These are phyloP conservation scores for Clarias pachynema DNA, from an alignment of 2,797 vertebrate species.

Conservation along the genomic window DNA sequence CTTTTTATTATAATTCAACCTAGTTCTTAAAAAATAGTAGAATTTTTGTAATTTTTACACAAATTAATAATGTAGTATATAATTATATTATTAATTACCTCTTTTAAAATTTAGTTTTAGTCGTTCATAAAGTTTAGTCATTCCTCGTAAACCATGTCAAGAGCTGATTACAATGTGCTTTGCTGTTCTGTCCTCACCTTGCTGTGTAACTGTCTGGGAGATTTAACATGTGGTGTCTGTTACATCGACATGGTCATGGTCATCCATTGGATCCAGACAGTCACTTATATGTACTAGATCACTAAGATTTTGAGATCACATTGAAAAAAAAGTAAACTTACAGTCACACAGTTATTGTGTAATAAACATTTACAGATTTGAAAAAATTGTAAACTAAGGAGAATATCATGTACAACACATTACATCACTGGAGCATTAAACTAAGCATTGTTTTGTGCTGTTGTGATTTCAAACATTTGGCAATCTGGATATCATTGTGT, in stretches of 20 bases:
- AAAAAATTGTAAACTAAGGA: neutral
- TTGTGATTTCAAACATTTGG: neutral
- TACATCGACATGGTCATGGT: neutral
- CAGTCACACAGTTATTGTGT: neutral
- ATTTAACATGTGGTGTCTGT: slow-evolving; percentile 13
- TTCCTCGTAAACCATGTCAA: neutral
- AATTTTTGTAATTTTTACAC: no score
- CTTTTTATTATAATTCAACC: neutral
- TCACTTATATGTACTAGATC: neutral
- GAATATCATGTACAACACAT: neutral
- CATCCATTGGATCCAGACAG: slow-evolving; percentile 19
- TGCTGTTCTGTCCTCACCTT: slow-evolving; percentile 3
- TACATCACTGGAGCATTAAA: neutral
- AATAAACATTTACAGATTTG: neutral
- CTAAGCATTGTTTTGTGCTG: neutral
- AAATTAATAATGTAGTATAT: no score
- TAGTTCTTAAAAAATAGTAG: neutral
- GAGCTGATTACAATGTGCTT: neutral
- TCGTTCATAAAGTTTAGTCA: neutral
- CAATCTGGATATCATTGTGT: slow-evolving; percentile 4
- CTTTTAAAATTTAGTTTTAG: neutral
- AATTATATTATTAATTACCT: neutral
- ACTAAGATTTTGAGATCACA: neutral
- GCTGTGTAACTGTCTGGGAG: slow-evolving; percentile 3
- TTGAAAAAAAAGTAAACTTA: neutral